phyloP scores from a whole-genome alignment of 2,797 vertebrate genomes.

The Anabas testudineus region DNA sequence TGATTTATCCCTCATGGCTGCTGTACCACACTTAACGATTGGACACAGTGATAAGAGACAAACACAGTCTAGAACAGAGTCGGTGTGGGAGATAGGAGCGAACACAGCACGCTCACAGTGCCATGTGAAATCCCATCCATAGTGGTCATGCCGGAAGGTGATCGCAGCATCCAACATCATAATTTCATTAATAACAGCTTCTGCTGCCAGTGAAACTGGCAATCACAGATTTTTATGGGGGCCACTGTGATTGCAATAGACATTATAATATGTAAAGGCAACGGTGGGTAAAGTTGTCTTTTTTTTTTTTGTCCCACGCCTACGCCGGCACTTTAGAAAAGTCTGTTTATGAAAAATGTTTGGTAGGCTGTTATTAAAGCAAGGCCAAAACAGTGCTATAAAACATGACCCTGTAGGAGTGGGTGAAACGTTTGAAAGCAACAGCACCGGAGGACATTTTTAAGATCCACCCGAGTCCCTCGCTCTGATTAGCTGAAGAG shows the following conservation, averaged over 20 bases:
- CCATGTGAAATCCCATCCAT: slow-evolving; percentile 31
- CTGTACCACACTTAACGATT: slow-evolving; percentile 60
- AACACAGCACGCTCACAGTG: slow-evolving; percentile 30
- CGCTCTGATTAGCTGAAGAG: slow-evolving; percentile 47
- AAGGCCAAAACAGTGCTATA: slow-evolving; percentile 22
- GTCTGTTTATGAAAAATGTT: slow-evolving; percentile 34
- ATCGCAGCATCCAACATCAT: slow-evolving; percentile 33
- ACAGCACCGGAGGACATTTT: slow-evolving; percentile 21
- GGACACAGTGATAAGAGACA: slow-evolving; percentile 60
- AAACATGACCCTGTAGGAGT: slow-evolving; percentile 31
- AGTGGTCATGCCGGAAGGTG: slow-evolving; percentile 20
- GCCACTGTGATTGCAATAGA: slow-evolving; percentile 30
- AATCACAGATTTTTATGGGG: slow-evolving; percentile 29
- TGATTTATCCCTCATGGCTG: slow-evolving; percentile 67
- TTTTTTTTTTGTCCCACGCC: slow-evolving; percentile 43
- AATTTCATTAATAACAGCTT: slow-evolving; percentile 54
- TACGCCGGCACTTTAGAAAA: slow-evolving; percentile 53
- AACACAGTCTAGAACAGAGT: slow-evolving; percentile 43
- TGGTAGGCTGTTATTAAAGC: slow-evolving; percentile 31
- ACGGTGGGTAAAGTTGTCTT: slow-evolving; percentile 20
- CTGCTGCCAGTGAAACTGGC: slow-evolving; percentile 27
- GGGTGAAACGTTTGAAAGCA: slow-evolving; percentile 38
- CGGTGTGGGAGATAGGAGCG: slow-evolving; percentile 27
- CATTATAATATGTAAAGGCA: slow-evolving; percentile 30
- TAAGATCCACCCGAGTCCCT: slow-evolving; percentile 18